A percentile compares a stretch with the other conserved stretches of the same genome.
These are phyloP conservation scores for Zele albiditarsus DNA, from an alignment of 2,888 invertebrate genomes.

Conservation along the genomic window DNA sequence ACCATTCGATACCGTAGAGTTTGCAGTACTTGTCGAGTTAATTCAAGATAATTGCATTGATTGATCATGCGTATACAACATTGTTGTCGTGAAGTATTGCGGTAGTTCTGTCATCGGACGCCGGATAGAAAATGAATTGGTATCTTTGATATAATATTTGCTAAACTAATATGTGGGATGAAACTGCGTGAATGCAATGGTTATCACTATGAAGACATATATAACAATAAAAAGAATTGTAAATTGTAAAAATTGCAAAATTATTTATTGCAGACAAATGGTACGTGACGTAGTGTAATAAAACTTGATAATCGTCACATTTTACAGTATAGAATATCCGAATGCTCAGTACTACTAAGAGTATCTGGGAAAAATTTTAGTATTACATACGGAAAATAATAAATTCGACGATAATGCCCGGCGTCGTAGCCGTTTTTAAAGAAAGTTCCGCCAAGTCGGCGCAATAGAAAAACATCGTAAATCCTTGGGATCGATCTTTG, in stretches of 20 bases:
- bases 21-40: not conserved
- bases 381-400: conserved; percentile 60
- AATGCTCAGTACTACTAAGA: conserved; percentile 1
- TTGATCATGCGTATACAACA: not conserved
- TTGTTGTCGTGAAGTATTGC: not conserved
- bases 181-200: not conserved
- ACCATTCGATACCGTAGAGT: not conserved
- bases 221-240: not conserved
- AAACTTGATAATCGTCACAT: conserved; percentile 12
- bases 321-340: conserved; percentile 5
- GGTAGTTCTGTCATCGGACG: too few species aligned
- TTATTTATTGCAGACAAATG: conserved; percentile 1
- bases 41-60: conserved; percentile 1
- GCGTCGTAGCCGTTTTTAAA: conserved; percentile 57
- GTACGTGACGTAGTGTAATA: not conserved
- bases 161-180: too few species aligned
- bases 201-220: not conserved
- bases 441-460: conserved; percentile 70
- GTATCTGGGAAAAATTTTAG: conserved; percentile 10
- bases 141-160: too few species aligned
- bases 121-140: too few species aligned
- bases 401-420: conserved; percentile 58
- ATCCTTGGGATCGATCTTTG: conserved; percentile 34
- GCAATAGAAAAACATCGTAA: conserved; percentile 64
- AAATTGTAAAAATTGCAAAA: not conserved